Conservation (phyloP, 2,888 invertebrate genomes). For the Malacosoma neustria region DNA sequence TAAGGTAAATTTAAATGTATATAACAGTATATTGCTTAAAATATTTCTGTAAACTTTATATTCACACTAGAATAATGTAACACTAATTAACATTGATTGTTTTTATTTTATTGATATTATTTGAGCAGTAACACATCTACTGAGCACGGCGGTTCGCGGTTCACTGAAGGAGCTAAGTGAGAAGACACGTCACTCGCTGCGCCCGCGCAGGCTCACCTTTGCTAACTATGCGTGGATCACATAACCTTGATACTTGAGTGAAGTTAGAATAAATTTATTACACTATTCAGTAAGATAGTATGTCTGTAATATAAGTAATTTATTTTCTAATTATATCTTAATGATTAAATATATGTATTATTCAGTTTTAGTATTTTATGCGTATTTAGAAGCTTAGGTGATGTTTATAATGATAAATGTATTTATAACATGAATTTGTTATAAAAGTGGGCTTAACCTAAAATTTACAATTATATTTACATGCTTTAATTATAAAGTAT, state of each 20-base stretch:
- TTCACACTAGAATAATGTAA: slow-evolving; percentile 28
- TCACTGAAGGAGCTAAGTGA: slow-evolving; percentile 57
- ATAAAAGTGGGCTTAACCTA: too few species aligned
- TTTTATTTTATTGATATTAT: slow-evolving; percentile 14
- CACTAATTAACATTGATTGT: slow-evolving; percentile 36
- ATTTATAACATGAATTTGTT: too few species aligned
- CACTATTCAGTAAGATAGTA: too few species aligned
- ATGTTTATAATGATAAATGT: too few species aligned
- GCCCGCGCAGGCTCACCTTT: slow-evolving; percentile 68
- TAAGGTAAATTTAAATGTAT: not conserved
- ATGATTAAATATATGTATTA: too few species aligned
- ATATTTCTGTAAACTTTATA: not conserved
- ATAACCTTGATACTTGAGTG: slow-evolving; percentile 43
- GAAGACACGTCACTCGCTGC: slow-evolving; percentile 66
- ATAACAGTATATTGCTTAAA: not conserved
- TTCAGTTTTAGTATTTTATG: too few species aligned
- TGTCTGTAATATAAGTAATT: too few species aligned
- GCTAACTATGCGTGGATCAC: slow-evolving; percentile 32
- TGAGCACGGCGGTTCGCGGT: slow-evolving; percentile 43
- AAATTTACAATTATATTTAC: too few species aligned
- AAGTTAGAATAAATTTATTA: too few species aligned
- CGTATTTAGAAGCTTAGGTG: too few species aligned
- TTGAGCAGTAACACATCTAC: slow-evolving; percentile 24
- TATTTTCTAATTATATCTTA: too few species aligned
- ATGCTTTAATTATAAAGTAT: too few species aligned